phyloP scores from a whole-genome alignment of 2,113 vertebrate genomes.

The Lamprologus ornatipinnis region DNA sequence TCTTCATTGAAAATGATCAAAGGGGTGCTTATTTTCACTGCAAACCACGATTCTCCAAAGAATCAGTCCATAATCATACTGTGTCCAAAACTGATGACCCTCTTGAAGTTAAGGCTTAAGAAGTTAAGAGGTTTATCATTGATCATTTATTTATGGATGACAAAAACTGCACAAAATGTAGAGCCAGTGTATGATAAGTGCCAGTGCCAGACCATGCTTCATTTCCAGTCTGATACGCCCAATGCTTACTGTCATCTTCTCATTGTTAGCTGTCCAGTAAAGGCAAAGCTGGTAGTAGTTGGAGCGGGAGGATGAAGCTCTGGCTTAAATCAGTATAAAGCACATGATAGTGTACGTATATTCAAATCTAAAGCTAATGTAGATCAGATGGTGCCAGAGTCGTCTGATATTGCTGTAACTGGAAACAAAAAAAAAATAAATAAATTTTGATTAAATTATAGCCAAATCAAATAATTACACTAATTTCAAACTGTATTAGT shows the following conservation, averaged over 20 bases:
- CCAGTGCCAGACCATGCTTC: background rate
- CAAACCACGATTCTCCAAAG: background rate
- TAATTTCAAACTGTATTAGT: background rate
- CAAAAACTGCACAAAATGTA: background rate
- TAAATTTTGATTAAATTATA: rapidly evolving
- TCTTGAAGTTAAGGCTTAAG: background rate
- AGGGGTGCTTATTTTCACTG: background rate
- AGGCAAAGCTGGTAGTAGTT: background rate
- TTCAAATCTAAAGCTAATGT: background rate
- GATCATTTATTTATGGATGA: background rate
- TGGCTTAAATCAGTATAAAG: background rate
- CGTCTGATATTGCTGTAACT: rapidly evolving
- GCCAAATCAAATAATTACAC: background rate
- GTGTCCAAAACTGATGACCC: background rate
- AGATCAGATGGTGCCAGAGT: background rate
- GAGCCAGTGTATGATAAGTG: background rate
- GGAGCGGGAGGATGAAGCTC: background rate
- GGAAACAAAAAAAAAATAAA: background rate
- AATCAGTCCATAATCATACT: background rate
- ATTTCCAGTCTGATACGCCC: background rate
- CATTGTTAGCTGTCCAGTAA: background rate
- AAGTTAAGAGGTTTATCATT: background rate
- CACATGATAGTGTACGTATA: background rate
- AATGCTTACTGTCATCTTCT: background rate
- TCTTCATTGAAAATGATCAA: background rate